These are phyloP conservation scores for Brenthis hecate DNA, from an alignment of 2,888 invertebrate species.

Conservation along the genomic window DNA sequence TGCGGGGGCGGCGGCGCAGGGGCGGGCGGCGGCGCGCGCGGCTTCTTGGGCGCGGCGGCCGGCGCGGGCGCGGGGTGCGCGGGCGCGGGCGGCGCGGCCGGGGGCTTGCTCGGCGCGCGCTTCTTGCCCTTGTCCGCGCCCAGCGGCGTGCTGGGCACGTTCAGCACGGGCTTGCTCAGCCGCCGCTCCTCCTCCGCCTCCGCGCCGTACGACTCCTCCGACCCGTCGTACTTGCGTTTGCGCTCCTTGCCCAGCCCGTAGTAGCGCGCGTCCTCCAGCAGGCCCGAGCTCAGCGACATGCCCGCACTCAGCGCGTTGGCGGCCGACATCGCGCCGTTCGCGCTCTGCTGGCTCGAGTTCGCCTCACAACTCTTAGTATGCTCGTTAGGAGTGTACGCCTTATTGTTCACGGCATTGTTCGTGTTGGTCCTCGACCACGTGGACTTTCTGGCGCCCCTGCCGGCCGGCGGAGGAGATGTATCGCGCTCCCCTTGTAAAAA, in stretches of 20 bases:
- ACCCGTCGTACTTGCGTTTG: constrained; percentile 86
- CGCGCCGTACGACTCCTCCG: constrained; percentile 85
- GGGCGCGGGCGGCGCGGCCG: constrained; percentile 57
- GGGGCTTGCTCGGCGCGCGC: constrained; percentile 37
- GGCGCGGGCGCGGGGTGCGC: constrained; percentile 69
- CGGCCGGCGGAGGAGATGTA: constrained; percentile 89
- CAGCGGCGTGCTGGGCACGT: constrained; percentile 77
- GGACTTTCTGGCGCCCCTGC: constrained; percentile 85
- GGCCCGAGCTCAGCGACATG: constrained; percentile 69
- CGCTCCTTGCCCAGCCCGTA: constrained; percentile 88
- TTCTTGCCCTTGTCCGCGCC: constrained; percentile 73
- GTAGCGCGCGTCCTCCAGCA: constrained; percentile 87
- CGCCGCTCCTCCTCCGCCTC: constrained; percentile 73
- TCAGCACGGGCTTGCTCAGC: constrained; percentile 77
- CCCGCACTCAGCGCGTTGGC: constrained; percentile 63
- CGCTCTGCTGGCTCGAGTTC: constrained; percentile 64
- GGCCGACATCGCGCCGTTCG: constrained; percentile 71
- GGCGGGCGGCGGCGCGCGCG: constrained; percentile 72
- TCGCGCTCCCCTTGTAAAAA: constrained; percentile 92
- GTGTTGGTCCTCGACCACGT: constrained; percentile 83
- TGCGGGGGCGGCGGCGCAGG: constrained; percentile 72
- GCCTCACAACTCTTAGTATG: constrained; percentile 69
- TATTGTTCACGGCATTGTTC: constrained; percentile 68
- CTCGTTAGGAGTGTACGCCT: constrained; percentile 66
- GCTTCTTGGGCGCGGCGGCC: constrained; percentile 77